Evolutionary conservation across 2,113 vertebrate genomes (phyloP), one percentile per base, ranked within the genome.

Genomic region (Oncorhynchus keta): DNA sequence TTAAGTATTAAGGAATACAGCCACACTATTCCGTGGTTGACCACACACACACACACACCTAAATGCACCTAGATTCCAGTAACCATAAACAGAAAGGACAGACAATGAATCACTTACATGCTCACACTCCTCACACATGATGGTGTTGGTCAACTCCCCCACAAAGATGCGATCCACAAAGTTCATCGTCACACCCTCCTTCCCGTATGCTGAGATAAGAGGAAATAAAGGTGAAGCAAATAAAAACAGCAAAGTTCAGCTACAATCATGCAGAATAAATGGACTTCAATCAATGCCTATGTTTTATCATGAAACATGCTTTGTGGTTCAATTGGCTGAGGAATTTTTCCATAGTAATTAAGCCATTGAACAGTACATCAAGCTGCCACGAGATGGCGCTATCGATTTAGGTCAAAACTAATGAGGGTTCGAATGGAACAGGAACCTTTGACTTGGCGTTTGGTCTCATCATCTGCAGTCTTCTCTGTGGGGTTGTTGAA

Each of bases 121-220:
- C 88, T 96, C 95, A 91, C 98, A 99, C 90, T 98, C 97, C 90
- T 99, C 98, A 93, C 98, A 99, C 98, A 99, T 99, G 82, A 99
- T 96, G 70, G 97, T 99, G 95, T 96, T 99, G 84, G 96, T 98
- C 84, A 99, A 93, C 93, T 99, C 98, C 90, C 98, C 98, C 74
- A 99, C 95, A 93, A 99, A 99, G 90, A 99, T 97, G 78, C 93
- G 96, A 91, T 99, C 97, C 84, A 98, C 95, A 87, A 99, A 97
- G 92, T 98, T 99, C 96, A 98, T 96, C 94, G 95, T 98, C 88
- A 98, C 96, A 72, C 97, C 97, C 92, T 98, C 97, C 93, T 95
- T 99, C 86, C 97, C 98, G 80, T 97, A 99, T 2, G 96, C 98
- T 97, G 93, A 85, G 83, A 88, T 67, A 67, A 61, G 79, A 76